phyloP scores from a whole-genome alignment of 2,113 vertebrate species.

The Mus pahari region DNA sequence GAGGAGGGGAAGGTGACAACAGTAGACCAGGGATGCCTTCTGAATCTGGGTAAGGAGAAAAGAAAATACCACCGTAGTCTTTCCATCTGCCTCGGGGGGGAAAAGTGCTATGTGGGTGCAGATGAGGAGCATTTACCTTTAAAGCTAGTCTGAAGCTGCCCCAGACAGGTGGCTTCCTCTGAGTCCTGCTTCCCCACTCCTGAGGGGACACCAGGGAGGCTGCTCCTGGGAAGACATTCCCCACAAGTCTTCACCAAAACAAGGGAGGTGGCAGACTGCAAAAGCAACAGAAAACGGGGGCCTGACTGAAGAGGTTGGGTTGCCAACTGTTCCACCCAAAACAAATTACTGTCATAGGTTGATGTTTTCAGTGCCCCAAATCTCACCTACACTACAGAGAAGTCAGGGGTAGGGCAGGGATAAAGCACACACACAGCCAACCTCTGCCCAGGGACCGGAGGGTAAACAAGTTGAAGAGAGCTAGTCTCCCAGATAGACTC shows the following conservation, averaged over 20 bases:
- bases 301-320: too few relatives aligned
- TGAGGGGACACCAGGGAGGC: background rate
- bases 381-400: accelerated
- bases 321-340: accelerated
- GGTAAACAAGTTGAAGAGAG: background rate
- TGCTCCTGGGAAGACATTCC: background rate
- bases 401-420: background rate
- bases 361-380: background rate
- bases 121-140: background rate
- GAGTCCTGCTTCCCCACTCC: too few relatives aligned
- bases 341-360: accelerated
- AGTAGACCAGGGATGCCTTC: background rate
- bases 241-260: background rate
- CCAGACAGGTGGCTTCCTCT: background rate
- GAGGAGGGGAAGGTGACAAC: conserved; percentile 43
- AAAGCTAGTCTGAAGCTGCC: background rate
- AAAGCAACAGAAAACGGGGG: background rate
- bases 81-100: background rate
- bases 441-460: background rate
- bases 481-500: too few relatives aligned
- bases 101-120: background rate
- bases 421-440: accelerated
- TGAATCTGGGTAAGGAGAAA: accelerated
- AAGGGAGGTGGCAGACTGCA: background rate
- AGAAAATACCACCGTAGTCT: background rate